Evolutionary conservation across 2,797 vertebrate genomes (phyloP).

Genomic region (Phylloscopus collybita): DNA sequence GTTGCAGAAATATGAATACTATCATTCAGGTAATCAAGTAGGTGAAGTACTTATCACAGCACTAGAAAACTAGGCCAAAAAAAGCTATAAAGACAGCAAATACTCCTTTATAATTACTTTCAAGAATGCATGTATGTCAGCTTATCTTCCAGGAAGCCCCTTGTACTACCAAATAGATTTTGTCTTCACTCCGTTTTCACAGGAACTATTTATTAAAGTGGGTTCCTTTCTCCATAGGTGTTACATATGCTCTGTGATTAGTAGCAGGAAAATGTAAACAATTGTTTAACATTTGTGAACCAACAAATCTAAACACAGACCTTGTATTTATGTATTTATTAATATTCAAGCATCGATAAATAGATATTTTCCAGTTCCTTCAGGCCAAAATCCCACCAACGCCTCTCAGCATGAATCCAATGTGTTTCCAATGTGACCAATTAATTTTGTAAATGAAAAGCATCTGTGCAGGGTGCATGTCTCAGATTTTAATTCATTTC

Average conservation of each 20-base stretch:
- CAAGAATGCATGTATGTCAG: neutral
- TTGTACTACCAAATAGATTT: neutral
- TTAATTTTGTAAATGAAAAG: constrained; percentile 25
- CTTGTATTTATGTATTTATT: neutral
- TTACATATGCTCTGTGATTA: neutral
- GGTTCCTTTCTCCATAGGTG: neutral
- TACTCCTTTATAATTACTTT: neutral
- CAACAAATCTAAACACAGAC: neutral
- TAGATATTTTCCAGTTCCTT: neutral
- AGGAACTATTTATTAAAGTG: neutral
- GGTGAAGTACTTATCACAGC: neutral
- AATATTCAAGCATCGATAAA: neutral
- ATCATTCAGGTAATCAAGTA: neutral
- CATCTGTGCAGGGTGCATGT: neutral
- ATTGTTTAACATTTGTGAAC: neutral
- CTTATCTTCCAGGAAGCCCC: neutral
- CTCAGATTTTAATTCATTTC: neutral
- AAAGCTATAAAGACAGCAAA: neutral
- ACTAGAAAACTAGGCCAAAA: neutral
- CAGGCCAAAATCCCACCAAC: neutral
- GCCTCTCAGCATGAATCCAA: neutral
- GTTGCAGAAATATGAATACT: neutral
- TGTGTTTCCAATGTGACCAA: neutral
- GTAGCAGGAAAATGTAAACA: neutral
- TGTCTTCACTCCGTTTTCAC: neutral